Percentiles rank a stretch among this genome's conserved stretches.
Evolutionary conservation across 2,797 vertebrate species (phyloP).

Genomic region (Miichthys miiuy): DNA sequence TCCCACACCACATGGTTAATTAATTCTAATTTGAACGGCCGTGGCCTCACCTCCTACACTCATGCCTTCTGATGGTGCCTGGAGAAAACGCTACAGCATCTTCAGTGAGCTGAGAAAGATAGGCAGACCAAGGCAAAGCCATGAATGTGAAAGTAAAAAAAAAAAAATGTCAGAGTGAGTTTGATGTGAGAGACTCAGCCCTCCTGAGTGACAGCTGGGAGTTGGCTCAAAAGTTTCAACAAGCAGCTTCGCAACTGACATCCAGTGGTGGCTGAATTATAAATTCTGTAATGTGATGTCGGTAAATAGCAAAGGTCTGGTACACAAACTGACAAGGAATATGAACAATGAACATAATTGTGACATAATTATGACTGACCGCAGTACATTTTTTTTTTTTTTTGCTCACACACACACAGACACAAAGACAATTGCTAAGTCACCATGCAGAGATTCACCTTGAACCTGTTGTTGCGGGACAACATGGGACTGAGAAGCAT

Average conservation of each 20-base stretch:
- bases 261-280: slow-evolving; percentile 13
- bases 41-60: slow-evolving; percentile 81
- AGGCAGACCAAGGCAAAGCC: slow-evolving; percentile 25
- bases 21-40: slow-evolving; percentile 79
- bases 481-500: no score
- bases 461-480: no score
- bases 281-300: background rate
- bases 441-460: no score
- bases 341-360: no score
- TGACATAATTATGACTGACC: no score
- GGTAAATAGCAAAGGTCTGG: background rate
- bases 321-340: background rate
- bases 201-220: slow-evolving; percentile 41
- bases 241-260: slow-evolving; percentile 1
- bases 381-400: no score
- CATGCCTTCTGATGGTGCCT: slow-evolving; percentile 63
- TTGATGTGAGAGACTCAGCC: slow-evolving; percentile 16
- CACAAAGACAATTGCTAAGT: no score
- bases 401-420: no score
- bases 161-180: slow-evolving; percentile 10
- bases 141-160: slow-evolving; percentile 24
- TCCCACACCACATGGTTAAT: slow-evolving; percentile 76
- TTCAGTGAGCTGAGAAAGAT: slow-evolving; percentile 28
- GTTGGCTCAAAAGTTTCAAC: slow-evolving; percentile 2
- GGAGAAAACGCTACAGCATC: slow-evolving; percentile 55